These are phyloP conservation scores for Ictalurus furcatus DNA, from an alignment of 2,113 vertebrate species.

Conservation along the genomic window DNA sequence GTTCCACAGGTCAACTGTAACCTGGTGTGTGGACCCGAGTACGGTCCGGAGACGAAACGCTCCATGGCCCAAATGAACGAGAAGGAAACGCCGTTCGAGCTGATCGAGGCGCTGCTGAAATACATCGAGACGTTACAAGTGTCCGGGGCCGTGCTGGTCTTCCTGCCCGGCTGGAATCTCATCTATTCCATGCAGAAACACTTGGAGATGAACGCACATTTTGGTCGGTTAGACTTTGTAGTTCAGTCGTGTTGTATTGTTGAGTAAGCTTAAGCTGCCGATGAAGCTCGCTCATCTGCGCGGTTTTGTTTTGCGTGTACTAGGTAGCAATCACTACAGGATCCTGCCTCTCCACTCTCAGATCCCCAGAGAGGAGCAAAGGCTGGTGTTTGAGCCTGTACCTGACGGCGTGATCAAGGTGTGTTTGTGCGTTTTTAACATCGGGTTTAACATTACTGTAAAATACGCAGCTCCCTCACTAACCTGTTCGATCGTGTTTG, in stretches of 20 bases:
- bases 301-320: conserved; percentile 6
- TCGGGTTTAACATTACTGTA: no score
- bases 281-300: not conserved
- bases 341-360: conserved; percentile 94
- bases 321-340: conserved; percentile 81
- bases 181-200: conserved; percentile 95
- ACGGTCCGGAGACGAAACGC: conserved; percentile 82
- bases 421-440: not conserved
- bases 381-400: conserved; percentile 88
- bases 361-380: conserved; percentile 93
- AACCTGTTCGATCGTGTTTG: conserved; percentile 19
- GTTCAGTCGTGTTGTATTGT: not conserved
- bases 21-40: conserved; percentile 82
- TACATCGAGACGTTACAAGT: conserved; percentile 91
- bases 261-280: not conserved
- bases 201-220: conserved; percentile 88
- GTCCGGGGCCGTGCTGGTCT: conserved; percentile 87
- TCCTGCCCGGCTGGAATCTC: conserved; percentile 96
- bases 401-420: conserved; percentile 85
- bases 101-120: conserved; percentile 89
- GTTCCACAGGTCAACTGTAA: conserved; percentile 88
- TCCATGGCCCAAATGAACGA: conserved; percentile 90
- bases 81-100: conserved; percentile 93
- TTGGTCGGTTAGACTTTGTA: conserved; percentile 72
- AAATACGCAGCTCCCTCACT: not conserved